Evolutionary conservation across 2,797 vertebrate species (phyloP).

Genomic region (Chlorospingus flavigularis): DNA sequence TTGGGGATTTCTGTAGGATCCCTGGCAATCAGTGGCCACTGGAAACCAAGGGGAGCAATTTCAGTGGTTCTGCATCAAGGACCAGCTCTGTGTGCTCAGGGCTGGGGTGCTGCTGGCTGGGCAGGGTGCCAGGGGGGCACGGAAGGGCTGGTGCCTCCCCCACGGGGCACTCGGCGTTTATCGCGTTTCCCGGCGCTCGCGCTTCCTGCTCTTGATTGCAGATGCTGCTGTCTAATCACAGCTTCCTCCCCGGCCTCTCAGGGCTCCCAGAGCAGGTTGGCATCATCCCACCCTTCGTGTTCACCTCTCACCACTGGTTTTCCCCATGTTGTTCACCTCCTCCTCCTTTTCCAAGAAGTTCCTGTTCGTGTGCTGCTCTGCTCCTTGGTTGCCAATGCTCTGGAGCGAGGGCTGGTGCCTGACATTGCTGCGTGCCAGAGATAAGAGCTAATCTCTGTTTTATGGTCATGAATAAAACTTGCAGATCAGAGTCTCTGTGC

Average conservation of each 20-base stretch:
- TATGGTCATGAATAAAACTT: background rate
- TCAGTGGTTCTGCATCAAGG: accelerated
- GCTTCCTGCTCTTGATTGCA: conserved; percentile 54
- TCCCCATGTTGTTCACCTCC: background rate
- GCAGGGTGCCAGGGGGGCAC: background rate
- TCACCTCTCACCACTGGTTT: background rate
- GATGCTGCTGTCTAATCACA: conserved; percentile 24
- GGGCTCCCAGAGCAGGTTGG: background rate
- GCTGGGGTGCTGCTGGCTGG: background rate
- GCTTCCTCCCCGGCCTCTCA: background rate
- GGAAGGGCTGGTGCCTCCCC: conserved; percentile 8
- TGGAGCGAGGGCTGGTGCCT: background rate
- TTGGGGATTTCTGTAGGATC: background rate
- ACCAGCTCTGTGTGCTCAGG: accelerated
- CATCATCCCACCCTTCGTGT: background rate
- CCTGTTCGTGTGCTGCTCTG: background rate
- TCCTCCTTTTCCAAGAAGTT: background rate
- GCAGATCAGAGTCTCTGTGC: conserved; percentile 31
- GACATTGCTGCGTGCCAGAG: conserved; percentile 35
- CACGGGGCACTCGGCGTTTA: background rate
- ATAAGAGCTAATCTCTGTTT: conserved; percentile 63
- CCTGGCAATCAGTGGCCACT: background rate
- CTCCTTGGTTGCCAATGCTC: background rate
- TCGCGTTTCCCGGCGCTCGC: background rate
- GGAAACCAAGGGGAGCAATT: background rate